These are phyloP conservation scores for Acrossocheilus fasciatus DNA, from an alignment of 2,797 vertebrate species.

Conservation along the genomic window DNA sequence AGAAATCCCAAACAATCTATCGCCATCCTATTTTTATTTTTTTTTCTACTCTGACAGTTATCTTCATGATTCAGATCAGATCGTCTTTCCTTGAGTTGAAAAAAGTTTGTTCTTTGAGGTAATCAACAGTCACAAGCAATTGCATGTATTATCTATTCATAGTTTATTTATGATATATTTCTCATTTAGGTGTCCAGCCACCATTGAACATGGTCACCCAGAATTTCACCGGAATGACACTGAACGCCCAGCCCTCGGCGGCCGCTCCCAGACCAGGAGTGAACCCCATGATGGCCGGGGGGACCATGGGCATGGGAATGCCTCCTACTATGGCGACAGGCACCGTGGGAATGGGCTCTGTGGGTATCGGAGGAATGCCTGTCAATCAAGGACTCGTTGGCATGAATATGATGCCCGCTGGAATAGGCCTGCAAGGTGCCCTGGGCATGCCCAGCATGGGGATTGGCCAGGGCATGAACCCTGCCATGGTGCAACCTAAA, in stretches of 20 bases:
- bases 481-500: conserved; percentile 89
- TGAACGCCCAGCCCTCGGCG: conserved; percentile 83
- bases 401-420: conserved; percentile 78
- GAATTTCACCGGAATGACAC: conserved; percentile 89
- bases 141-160: background rate
- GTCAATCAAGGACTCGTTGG: conserved; percentile 78
- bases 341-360: conserved; percentile 63
- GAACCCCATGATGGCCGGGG: conserved; percentile 79
- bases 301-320: conserved; percentile 79
- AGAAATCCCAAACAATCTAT: background rate
- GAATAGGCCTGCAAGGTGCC: conserved; percentile 84
- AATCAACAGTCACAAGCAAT: background rate
- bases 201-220: conserved; percentile 89
- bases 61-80: background rate
- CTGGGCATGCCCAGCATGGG: conserved; percentile 80
- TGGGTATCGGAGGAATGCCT: conserved; percentile 70
- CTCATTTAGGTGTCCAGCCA: conserved; percentile 83
- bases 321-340: conserved; percentile 76
- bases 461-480: conserved; percentile 71
- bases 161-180: background rate
- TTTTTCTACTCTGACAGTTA: background rate
- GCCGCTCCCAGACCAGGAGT: conserved; percentile 81
- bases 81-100: background rate
- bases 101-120: background rate
- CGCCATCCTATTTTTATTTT: background rate